Base-by-base conservation (phyloP, 1,140 invertebrate species). In the Pentalonia nigronervosa region DNA sequence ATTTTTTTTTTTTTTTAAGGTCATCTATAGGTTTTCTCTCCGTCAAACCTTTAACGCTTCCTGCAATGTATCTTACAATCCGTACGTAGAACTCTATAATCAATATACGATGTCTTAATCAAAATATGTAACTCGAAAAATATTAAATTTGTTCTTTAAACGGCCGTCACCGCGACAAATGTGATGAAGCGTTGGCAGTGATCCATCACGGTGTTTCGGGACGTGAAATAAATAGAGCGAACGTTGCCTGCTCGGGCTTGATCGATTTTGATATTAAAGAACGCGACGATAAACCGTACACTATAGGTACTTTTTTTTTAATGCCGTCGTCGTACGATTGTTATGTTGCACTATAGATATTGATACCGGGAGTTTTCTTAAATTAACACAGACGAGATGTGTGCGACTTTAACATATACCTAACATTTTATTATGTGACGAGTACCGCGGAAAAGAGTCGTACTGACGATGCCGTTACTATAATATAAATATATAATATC, bases 211-310 rank as follows among this genome's bases (percentile, higher is more conserved):
- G 60, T n/a, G 30, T 67, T 30, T 30, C n/a, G 60, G n/a, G 60
- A 76, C n/a, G 60, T n/a, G 30, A n/a, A 67, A 67, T 11, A 67
- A 76, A 76, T 76, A 34, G 60, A 76, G 17, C 60, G n/a, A n/a
- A n/a, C 60, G 21, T 14, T n/a, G 14, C 9, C 11, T 41, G 41
- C 41, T 1, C 41, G 56, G 56, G 30, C 30, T 14, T 30, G n/a
- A 76, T 76, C 60, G 60, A 76, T 76, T 76, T 76, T 76, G 11
- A 76, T 76, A 76, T n/a, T 76, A 76, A 76, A 76, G 60, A 20
- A n/a, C 60, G n/a, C 7, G n/a, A 76, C 30, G 60, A 76, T n/a
- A 76, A 76, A 11, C 60, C 60, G n/a, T 50, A 50, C 30, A 0
- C 1, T 11, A 67, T 67, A 30, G 3, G n/a, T n/a, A n/a, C 60